Conservation (phyloP, 2,888 invertebrate genomes). For the Anthoptus insignis region DNA sequence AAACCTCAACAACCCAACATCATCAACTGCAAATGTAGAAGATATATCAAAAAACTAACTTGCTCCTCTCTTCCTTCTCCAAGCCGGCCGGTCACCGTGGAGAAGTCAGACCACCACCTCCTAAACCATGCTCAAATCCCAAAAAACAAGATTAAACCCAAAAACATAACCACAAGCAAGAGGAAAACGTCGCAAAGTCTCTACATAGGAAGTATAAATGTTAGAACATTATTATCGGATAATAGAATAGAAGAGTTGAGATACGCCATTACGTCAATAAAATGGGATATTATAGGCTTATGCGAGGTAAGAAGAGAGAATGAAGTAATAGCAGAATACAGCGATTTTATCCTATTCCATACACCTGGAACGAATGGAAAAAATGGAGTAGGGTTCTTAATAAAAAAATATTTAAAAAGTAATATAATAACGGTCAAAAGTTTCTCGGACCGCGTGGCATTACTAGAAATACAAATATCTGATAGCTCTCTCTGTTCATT, state of each 20-base stretch:
- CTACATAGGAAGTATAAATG: background rate
- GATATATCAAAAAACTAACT: conserved; percentile 16
- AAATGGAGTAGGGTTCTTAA: conserved; percentile 47
- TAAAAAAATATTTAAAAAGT: conserved; percentile 39
- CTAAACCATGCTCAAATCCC: background rate
- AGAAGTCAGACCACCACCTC: conserved; percentile 23
- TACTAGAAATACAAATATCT: conserved; percentile 35
- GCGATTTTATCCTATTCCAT: conserved; percentile 46
- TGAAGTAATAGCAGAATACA: conserved; percentile 45
- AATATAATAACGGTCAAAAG: conserved; percentile 34
- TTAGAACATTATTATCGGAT: background rate
- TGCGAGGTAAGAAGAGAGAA: conserved; percentile 46
- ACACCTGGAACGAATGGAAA: conserved; percentile 39
- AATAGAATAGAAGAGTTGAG: conserved; percentile 38
- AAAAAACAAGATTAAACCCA: background rate
- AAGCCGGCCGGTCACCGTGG: conserved; percentile 36
- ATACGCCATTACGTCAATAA: conserved; percentile 34
- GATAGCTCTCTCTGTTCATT: conserved; percentile 27
- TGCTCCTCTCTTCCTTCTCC: conserved; percentile 26
- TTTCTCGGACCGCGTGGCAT: conserved; percentile 44
- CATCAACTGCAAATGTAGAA: background rate
- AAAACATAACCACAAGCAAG: background rate
- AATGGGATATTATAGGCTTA: conserved; percentile 49
- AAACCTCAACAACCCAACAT: background rate
- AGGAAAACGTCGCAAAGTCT: background rate